Evolutionary conservation across 2,888 invertebrate genomes (phyloP).

Genomic region (Eilema griseolum): DNA sequence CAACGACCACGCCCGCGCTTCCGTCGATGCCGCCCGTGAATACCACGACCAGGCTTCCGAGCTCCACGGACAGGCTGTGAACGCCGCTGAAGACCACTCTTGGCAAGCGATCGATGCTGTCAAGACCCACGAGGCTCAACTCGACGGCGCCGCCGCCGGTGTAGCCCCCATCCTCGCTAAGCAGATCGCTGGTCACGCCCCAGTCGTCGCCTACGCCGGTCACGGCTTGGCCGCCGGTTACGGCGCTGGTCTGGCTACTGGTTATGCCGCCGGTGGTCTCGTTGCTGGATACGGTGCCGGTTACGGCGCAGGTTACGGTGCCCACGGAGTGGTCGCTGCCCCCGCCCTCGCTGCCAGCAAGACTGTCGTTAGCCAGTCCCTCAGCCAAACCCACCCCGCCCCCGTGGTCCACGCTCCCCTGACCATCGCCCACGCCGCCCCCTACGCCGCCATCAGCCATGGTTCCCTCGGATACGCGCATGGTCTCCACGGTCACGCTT

Average conservation of each 20-base stretch:
- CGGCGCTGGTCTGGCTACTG: constrained; percentile 56
- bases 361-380: constrained; percentile 72
- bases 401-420: constrained; percentile 56
- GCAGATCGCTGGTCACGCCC: constrained; percentile 75
- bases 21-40: constrained; percentile 78
- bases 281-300: constrained; percentile 48
- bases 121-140: constrained; percentile 78
- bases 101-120: constrained; percentile 82
- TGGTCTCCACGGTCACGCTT: constrained; percentile 65
- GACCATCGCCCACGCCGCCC: constrained; percentile 53
- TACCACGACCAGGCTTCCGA: constrained; percentile 82
- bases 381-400: constrained; percentile 77
- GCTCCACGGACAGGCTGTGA: constrained; percentile 78
- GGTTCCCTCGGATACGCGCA: constrained; percentile 51
- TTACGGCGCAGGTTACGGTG: constrained; percentile 52
- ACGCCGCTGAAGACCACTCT: constrained; percentile 82
- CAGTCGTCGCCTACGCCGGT: constrained; percentile 51
- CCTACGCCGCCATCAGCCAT: constrained; percentile 57
- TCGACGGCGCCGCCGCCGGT: constrained; percentile 82
- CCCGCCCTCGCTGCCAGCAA: constrained; percentile 64
- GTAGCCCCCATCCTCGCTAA: constrained; percentile 80
- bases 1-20: constrained; percentile 80
- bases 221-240: constrained; percentile 43
- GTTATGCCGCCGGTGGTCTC: constrained; percentile 49
- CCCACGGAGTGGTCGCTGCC: constrained; percentile 53